Evolutionary conservation across 2,113 vertebrate species (phyloP), one percentile per base, ranked within the genome.

Genomic region (Epinephelus cyanopodus): DNA sequence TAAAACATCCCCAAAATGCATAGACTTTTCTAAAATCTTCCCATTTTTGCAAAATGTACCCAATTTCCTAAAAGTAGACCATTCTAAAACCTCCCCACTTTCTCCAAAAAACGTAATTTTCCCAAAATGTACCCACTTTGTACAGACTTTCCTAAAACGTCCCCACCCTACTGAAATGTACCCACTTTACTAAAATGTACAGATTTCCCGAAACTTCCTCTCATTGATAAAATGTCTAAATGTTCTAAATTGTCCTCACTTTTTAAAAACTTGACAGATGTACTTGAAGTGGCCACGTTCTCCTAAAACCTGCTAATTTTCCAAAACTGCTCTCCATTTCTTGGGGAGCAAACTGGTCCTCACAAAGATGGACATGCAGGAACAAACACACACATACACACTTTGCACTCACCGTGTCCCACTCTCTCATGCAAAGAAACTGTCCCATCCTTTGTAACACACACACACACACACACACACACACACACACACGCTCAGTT

Each of bases 391-490:
- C 52, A 45, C 39, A 23, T 21, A 67, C 39, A 13, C 50, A 57
- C 18, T 2, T 23, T 25, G 18, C 45, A 21, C 53, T 47, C 10
- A 2, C 39, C n/a, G 5, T 27, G 18, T 50, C 66, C 29, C 45
- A 7, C 70, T 60, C 61, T 63, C n/a, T 50, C 27, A 48, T 70
- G 63, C 33, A 74, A 65, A 82, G 54, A 74, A 64, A 74, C 6
- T 11, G 47, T 80, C 77, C 76, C 62, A 58, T 13, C 19, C 42
- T 77, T 69, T 89, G 71, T 74, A 17, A 5, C 27, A 48, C 76
- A 77, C 66, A 54, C 53, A 69, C 65, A 67, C 50, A 57, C 70
- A 67, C 61, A 62, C 69, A 83, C 63, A 71, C 74, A 77, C 42
- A 60, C 71, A 50, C 63, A 77, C 79, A 54, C 2, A 47, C 74